Percentiles rank a stretch among this genome's conserved stretches.
phyloP scores from a whole-genome alignment of 2,113 vertebrate species.

The Hippopotamus amphibius region DNA sequence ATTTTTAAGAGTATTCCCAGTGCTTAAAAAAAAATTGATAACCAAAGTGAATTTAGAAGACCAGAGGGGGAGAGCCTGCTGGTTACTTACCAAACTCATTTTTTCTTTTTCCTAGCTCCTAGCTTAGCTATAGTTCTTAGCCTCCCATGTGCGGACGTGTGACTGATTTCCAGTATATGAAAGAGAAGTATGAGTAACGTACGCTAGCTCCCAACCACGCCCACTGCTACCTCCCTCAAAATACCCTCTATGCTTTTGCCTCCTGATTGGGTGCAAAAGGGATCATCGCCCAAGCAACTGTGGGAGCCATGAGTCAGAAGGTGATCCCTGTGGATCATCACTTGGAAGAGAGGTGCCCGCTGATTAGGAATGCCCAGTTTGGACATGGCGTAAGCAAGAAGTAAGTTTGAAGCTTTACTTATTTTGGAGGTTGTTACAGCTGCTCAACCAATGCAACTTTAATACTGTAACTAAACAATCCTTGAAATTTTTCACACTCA shows the following conservation, averaged over 20 bases:
- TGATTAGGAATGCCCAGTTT: not conserved
- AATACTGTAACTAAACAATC: not conserved
- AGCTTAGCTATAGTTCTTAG: not conserved
- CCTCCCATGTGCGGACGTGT: not conserved
- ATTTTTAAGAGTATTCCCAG: not conserved
- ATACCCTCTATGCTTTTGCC: not conserved
- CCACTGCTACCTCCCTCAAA: not conserved
- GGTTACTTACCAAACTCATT: not conserved
- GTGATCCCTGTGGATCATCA: not conserved
- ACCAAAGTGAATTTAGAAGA: not conserved
- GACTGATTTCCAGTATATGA: not conserved
- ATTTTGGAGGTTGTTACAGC: not conserved
- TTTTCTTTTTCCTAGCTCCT: not conserved
- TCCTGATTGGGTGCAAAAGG: not conserved
- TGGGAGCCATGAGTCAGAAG: not conserved
- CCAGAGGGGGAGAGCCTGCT: not conserved
- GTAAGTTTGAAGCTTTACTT: not conserved
- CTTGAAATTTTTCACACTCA: not conserved
- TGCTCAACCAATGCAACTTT: not conserved
- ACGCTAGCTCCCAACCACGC: not conserved
- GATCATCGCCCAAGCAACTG: not conserved
- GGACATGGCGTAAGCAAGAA: not conserved
- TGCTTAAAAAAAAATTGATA: not conserved
- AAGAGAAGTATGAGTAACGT: accelerated
- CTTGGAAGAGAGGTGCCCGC: not conserved